These are phyloP conservation scores for Potorous gilbertii DNA, from an alignment of 2,797 vertebrate species.

Conservation along the genomic window DNA sequence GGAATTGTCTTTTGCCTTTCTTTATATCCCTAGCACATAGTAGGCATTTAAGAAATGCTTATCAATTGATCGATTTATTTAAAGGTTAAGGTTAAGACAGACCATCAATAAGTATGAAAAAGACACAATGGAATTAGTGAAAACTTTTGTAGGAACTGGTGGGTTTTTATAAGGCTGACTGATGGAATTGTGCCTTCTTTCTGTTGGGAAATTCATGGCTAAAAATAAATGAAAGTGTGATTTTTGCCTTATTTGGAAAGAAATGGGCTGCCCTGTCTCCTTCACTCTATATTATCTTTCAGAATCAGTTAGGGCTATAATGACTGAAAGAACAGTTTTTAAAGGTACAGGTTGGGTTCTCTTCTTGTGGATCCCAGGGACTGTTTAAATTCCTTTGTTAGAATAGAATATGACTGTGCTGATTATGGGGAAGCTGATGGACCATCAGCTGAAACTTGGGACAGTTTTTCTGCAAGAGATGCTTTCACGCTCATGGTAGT, in stretches of 20 bases:
- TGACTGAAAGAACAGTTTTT: slow-evolving; percentile 12
- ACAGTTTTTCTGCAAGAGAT: not conserved
- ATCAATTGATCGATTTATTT: not conserved
- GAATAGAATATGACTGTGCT: not conserved
- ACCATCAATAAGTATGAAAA: not conserved
- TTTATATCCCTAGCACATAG: not conserved
- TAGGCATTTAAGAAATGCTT: not conserved
- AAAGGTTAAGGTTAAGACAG: not conserved
- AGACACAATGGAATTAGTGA: slow-evolving; percentile 32
- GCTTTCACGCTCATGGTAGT: not conserved
- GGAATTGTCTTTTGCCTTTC: not conserved
- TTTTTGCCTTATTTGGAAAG: slow-evolving; percentile 74
- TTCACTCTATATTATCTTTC: slow-evolving; percentile 53
- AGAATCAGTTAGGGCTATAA: slow-evolving; percentile 53
- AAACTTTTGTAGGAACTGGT: slow-evolving; percentile 59
- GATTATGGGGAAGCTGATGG: not conserved
- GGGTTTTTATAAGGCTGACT: slow-evolving; percentile 51
- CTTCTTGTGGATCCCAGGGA: slow-evolving; percentile 1
- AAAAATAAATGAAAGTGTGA: slow-evolving; percentile 67
- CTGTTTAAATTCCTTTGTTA: slow-evolving; percentile 6
- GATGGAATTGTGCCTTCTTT: slow-evolving; percentile 22
- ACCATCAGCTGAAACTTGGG: not conserved
- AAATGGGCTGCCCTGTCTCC: slow-evolving; percentile 32
- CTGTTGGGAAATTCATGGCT: slow-evolving; percentile 44
- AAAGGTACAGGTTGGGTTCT: slow-evolving; percentile 47